phyloP scores from a whole-genome alignment of 2,888 invertebrate genomes.

The Perizoma flavofasciatum region DNA sequence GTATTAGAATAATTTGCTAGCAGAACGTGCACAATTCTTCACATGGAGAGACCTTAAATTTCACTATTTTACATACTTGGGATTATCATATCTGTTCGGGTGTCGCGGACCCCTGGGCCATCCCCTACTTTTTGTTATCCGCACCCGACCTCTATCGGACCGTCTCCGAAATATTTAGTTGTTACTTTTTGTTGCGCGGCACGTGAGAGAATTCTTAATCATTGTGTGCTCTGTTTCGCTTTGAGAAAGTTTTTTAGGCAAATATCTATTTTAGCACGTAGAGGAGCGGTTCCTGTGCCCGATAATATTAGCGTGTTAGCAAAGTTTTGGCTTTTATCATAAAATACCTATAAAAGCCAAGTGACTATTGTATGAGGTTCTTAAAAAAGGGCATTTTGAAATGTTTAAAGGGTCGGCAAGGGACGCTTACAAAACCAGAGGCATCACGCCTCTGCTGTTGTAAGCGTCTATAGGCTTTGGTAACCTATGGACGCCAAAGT shows the following conservation, averaged over 20 bases:
- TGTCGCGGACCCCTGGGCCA: slow-evolving; percentile 60
- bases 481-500: too few species aligned
- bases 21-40: slow-evolving; percentile 81
- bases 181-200: slow-evolving; percentile 79
- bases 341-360: background rate
- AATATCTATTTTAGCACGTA: slow-evolving; percentile 43
- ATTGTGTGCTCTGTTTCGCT: slow-evolving; percentile 55
- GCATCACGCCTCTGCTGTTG: too few species aligned
- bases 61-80: slow-evolving; percentile 83
- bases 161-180: slow-evolving; percentile 82
- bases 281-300: slow-evolving; percentile 10
- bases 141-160: slow-evolving; percentile 78
- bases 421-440: too few species aligned
- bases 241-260: slow-evolving; percentile 48
- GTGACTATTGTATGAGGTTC: too few species aligned
- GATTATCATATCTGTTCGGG: slow-evolving; percentile 82
- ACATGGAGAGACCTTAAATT: slow-evolving; percentile 83
- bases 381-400: too few species aligned
- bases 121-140: slow-evolving; percentile 78
- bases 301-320: slow-evolving; percentile 25
- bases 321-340: slow-evolving; percentile 14
- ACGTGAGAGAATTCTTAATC: slow-evolving; percentile 80
- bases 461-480: too few species aligned
- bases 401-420: too few species aligned
- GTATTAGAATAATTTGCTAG: slow-evolving; percentile 82